A percentile compares a stretch with the other conserved stretches of the same genome.
Evolutionary conservation across 2,888 invertebrate genomes (phyloP).

Genomic region (Stenodera caucasica): DNA sequence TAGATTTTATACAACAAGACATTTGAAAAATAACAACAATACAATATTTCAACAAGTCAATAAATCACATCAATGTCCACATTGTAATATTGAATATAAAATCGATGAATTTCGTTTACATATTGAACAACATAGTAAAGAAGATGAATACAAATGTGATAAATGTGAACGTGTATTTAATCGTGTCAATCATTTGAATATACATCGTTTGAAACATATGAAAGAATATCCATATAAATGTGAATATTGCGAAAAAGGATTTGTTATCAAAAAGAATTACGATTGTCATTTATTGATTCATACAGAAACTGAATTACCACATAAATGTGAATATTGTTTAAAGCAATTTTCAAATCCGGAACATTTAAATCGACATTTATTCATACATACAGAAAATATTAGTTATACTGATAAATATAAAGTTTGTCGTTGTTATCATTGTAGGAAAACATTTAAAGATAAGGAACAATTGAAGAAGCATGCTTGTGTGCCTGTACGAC

Average conservation of each 20-base stretch:
- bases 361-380: constrained; percentile 44
- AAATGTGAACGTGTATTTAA: constrained; percentile 45
- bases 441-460: constrained; percentile 42
- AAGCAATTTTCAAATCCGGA: constrained; percentile 46
- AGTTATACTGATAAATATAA: constrained; percentile 44
- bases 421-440: constrained; percentile 41
- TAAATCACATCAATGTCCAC: constrained; percentile 42
- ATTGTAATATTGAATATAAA: constrained; percentile 37
- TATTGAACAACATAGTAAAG: constrained; percentile 39
- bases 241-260: constrained; percentile 44
- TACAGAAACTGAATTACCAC: constrained; percentile 40
- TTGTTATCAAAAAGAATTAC: constrained; percentile 46
- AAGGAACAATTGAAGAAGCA: constrained; percentile 37
- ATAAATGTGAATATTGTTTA: constrained; percentile 43
- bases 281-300: constrained; percentile 46
- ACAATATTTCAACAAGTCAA: constrained; percentile 33
- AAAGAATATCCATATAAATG: constrained; percentile 47
- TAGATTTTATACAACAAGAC: constrained; percentile 23
- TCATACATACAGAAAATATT: constrained; percentile 46
- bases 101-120: constrained; percentile 39
- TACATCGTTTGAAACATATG: constrained; percentile 43
- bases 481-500: constrained; percentile 36
- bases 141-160: constrained; percentile 43
- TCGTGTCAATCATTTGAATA: constrained; percentile 45
- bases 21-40: constrained; percentile 15